These are phyloP conservation scores for Limnodromus scolopaceus DNA, from an alignment of 2,797 vertebrate species.

Conservation along the genomic window DNA sequence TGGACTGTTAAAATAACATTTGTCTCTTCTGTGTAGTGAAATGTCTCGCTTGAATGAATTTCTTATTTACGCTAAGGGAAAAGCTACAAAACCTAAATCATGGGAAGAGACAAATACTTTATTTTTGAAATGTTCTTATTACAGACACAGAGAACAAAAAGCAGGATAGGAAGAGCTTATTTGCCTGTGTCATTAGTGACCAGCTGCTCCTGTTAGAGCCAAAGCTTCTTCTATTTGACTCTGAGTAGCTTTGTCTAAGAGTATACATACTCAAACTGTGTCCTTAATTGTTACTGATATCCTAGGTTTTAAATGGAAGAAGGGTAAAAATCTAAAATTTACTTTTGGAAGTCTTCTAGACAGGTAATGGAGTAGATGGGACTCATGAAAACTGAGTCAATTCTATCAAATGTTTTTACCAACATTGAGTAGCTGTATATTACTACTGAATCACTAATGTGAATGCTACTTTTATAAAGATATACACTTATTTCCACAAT, in stretches of 20 bases:
- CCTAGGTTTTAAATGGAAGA: neutral
- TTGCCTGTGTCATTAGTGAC: neutral
- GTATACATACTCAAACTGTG: neutral
- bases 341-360: neutral
- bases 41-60: neutral
- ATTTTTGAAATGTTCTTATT: neutral
- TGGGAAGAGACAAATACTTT: neutral
- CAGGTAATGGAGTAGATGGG: neutral
- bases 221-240: neutral
- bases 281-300: neutral
- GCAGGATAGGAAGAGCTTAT: neutral
- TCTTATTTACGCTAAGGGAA: neutral
- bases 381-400: neutral
- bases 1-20: neutral
- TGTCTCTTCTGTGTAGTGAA: neutral
- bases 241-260: neutral
- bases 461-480: neutral
- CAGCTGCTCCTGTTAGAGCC: neutral
- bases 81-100: neutral
- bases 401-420: neutral
- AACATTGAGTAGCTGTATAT: neutral
- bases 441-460: neutral
- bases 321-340: neutral
- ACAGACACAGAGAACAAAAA: neutral
- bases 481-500: neutral